Base-by-base conservation (phyloP, 2,797 vertebrate species). In the Xiphorhynchus erythropygius region DNA sequence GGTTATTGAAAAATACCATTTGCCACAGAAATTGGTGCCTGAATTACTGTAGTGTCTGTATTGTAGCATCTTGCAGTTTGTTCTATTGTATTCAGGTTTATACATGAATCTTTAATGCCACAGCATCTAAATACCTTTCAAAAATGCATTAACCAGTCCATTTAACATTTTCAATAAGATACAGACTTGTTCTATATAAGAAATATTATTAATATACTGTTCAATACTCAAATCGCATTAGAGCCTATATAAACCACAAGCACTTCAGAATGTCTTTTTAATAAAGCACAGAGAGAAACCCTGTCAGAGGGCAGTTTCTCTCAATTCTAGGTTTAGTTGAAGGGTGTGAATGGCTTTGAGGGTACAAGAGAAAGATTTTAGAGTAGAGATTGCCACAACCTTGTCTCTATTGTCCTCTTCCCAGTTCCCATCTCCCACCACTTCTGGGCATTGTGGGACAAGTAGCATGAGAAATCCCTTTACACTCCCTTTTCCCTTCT, bases 121-220 rank as follows among this genome's bases (percentile, higher is more conserved):
- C 18, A 55, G 50, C 18, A 63, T 80, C 60, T 60, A 83, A 94
- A 80, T 77, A n/a, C 68, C 65, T 92, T 85, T 89, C 60, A 91
- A 75, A 90, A 94, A 81, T 87, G 27, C 63, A 79, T 86, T 93
- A 93, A 84, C n/a, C 47, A 57, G 49, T 75, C 69, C 56, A 42
- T 77, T 80, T 87, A 83, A 69, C 27, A 50, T 55, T 79, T 75
- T 23, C 59, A 86, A 44, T 63, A 81, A 93, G n/a, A 50, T 22
- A n/a, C 23, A 73, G 32, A 32, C 30, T 76, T 78, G 18, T 78
- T 91, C 42, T 37, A 0, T 55, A 4, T 73, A 52, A 78, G 49
- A 90, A 86, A 30, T 84, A 69, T 18, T 74, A 37, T 42, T 56
- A 81, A 86, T 91, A 35, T 13, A 33, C 28, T 73, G 13, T 87